Base-by-base conservation (phyloP, 2,797 vertebrate genomes). In the Calcarius lapponicus region DNA sequence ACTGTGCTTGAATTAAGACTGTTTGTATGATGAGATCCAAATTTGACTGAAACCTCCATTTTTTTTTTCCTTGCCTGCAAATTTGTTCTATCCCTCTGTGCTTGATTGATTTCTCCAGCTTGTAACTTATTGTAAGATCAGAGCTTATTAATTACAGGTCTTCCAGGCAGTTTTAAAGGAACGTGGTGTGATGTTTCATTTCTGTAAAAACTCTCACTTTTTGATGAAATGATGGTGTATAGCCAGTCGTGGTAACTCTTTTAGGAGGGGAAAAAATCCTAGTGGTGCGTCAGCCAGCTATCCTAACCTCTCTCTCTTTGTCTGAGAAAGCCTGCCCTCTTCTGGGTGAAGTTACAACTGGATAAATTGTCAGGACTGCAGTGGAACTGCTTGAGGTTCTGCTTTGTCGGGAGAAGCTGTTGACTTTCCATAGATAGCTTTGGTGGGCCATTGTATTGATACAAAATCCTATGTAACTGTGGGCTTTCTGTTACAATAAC, bases 241-340 rank as follows among this genome's bases (percentile, higher is more conserved):
- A 57, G 21, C 25, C 70, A 40, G 26, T 67, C 79, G 19, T 34
- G 51, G 18, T 80, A 60, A 42, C 24, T n/a, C n/a, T 50, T 91
- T 34, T 31, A n/a, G 11, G 8, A 53, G 21, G 42, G 36, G 31
- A 29, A 79, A 82, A 53, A n/a, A 13, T 53, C 9, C 8, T 11
- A 16, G 21, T 43, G 20, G 31, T 29, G 16, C n/a, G 38, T 60
- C 40, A 45, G 50, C 7, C 32, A 43, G 29, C 20, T 48, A 6
- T 21, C 1, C 6, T 42, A 42, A 76, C 40, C 29, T 80, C 12
- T 36, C 64, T 91, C 21, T 66, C 64, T 93, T 91, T 71, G 82
- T 40, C 91, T 95, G 91, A 93, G 92, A 80, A 82, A 84, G 94
- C 6, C 69, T 96, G 96, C 95, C 96, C 95, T 97, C 95, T 96